These are phyloP conservation scores for Pocillopora verrucosa DNA, from an alignment of 64 coral and sea anemone species.

Conservation along the genomic window DNA sequence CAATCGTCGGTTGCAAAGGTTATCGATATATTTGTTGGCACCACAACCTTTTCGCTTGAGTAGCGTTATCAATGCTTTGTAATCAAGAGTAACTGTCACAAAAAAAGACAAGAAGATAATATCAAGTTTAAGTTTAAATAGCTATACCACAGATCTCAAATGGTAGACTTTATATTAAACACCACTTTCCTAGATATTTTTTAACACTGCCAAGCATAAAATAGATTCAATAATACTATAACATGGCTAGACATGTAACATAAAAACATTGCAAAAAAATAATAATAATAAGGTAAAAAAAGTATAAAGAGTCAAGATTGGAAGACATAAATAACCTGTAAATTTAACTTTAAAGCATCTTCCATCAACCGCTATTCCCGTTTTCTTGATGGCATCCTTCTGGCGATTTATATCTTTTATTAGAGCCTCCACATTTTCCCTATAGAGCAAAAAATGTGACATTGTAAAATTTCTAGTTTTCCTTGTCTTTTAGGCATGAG, in stretches of 20 bases:
- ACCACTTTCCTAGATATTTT: no score
- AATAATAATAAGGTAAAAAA: not conserved
- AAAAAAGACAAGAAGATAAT: not conserved
- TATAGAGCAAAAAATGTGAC: constrained; percentile 13
- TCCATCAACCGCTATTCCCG: constrained; percentile 33
- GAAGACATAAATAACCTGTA: constrained; percentile 8
- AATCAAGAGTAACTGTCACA: constrained; percentile 52
- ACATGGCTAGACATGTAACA: no score
- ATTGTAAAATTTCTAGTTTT: not conserved
- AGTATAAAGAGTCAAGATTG: no score
- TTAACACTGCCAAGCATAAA: no score
- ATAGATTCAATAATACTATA: no score
- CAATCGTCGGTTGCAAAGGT: constrained; percentile 25
- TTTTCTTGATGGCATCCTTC: constrained; percentile 25
- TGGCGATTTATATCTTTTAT: constrained; percentile 28
- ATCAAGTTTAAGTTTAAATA: not conserved
- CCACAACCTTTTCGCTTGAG: constrained; percentile 4
- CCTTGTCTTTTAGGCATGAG: no score
- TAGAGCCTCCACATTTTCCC: constrained; percentile 31
- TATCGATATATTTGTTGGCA: not conserved
- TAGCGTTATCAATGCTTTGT: constrained; percentile 27
- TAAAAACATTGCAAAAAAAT: not conserved
- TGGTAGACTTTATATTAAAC: no score
- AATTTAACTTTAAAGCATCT: constrained; percentile 53
- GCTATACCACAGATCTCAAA: no score